Percentiles rank a stretch among this genome's conserved stretches.
phyloP scores from a whole-genome alignment of 2,888 invertebrate species.

The Boloria euphrosyne region DNA sequence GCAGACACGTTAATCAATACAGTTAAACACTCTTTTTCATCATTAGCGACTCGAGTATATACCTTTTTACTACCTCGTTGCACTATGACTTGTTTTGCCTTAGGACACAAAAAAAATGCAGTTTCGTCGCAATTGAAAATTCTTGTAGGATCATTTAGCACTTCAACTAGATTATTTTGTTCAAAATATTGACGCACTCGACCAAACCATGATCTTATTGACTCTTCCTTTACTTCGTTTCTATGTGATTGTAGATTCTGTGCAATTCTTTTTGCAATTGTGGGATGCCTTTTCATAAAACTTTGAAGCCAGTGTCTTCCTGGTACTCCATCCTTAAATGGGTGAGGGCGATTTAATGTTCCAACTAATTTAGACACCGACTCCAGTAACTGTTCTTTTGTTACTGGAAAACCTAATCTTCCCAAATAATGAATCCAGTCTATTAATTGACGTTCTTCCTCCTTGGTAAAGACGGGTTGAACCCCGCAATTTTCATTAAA shows the following conservation, averaged over 20 bases:
- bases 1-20: conserved; percentile 29
- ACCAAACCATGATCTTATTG: conserved; percentile 23
- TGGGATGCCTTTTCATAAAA: conserved; percentile 14
- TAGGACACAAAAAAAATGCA: conserved; percentile 38
- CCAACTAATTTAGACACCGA: conserved; percentile 38
- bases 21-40: too few relatives aligned
- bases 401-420: conserved; percentile 41
- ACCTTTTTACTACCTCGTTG: too few relatives aligned
- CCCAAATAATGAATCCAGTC: conserved; percentile 42
- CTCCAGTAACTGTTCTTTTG: conserved; percentile 39
- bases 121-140: conserved; percentile 41
- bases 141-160: conserved; percentile 29
- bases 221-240: too few relatives aligned
- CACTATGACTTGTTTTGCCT: conserved; percentile 30
- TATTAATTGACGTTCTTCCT: conserved; percentile 40
- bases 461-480: neutral
- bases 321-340: conserved; percentile 44
- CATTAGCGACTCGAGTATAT: too few relatives aligned
- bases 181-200: conserved; percentile 20
- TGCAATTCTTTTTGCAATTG: conserved; percentile 1
- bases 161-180: conserved; percentile 14
- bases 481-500: too few relatives aligned
- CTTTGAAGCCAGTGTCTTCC: conserved; percentile 42
- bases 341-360: conserved; percentile 40
- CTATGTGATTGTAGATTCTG: too few relatives aligned